Conservation (phyloP, 1,140 invertebrate species). For the Aleiodes sp. region DNA sequence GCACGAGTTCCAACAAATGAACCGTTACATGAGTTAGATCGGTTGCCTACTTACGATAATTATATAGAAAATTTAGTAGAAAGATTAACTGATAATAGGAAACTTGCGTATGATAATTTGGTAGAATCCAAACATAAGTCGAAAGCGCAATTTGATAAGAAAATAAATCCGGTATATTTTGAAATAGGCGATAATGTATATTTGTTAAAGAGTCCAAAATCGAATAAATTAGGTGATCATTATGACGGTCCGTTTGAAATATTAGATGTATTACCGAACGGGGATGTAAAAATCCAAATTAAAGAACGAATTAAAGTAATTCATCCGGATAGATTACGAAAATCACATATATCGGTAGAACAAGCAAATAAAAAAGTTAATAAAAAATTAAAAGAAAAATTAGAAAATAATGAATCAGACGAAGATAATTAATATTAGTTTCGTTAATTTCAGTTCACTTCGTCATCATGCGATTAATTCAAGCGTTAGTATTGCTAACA, state of each 20-base stretch:
- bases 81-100: not conserved
- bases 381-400: not conserved
- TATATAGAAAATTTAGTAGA: not conserved
- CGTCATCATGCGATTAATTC: not conserved
- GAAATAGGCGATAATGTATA: not conserved
- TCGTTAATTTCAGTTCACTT: not conserved
- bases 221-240: not conserved
- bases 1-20: not conserved
- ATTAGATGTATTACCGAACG: not conserved
- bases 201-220: not conserved
- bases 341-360: too few relatives aligned
- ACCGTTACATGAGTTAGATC: not conserved
- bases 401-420: not conserved
- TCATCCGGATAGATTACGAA: not conserved
- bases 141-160: slow-evolving; percentile 18
- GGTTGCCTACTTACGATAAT: not conserved
- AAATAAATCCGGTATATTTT: not conserved
- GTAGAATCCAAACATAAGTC: slow-evolving; percentile 12
- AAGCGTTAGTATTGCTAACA: not conserved
- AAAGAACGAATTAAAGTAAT: not conserved
- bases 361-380: not conserved
- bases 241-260: slow-evolving; percentile 22
- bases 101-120: slow-evolving; percentile 13
- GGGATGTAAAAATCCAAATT: not conserved
- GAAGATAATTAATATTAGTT: not conserved